phyloP scores from a whole-genome alignment of 2,113 vertebrate species.

The Gymnogyps californianus region DNA sequence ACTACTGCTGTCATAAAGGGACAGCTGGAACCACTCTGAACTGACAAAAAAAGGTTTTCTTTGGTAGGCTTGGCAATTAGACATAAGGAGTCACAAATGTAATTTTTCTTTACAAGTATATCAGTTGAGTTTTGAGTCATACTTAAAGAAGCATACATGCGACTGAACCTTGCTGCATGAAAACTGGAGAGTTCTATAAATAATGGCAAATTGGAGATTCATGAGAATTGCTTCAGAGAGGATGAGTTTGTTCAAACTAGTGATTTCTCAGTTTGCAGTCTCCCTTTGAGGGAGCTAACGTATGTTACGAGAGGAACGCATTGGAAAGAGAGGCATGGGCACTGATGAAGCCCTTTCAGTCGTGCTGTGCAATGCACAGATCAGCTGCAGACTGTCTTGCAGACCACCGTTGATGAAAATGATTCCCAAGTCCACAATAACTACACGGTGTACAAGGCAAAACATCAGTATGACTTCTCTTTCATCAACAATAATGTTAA shows the following conservation, averaged over 20 bases:
- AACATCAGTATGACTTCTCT: neutral
- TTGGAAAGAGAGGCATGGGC: neutral
- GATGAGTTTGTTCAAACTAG: neutral
- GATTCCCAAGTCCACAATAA: neutral
- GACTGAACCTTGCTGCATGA: neutral
- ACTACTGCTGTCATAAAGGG: neutral
- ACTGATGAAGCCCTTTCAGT: neutral
- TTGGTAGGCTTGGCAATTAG: neutral
- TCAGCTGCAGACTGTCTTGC: neutral
- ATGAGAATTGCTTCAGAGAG: neutral
- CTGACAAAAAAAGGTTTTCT: neutral
- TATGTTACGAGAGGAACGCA: accelerated
- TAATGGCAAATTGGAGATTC: neutral
- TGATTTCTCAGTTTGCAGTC: neutral
- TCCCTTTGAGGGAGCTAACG: neutral
- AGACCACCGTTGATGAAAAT: accelerated
- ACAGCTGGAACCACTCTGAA: neutral
- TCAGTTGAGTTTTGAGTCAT: neutral
- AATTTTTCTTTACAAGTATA: neutral
- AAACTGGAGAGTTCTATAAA: neutral
- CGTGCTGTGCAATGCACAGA: accelerated
- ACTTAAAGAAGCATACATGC: neutral
- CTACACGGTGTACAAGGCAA: neutral
- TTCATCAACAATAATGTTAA: neutral
- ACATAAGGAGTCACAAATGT: neutral